Evolutionary conservation across 2,113 vertebrate genomes (phyloP).

Genomic region (Pyxicephalus adspersus): DNA sequence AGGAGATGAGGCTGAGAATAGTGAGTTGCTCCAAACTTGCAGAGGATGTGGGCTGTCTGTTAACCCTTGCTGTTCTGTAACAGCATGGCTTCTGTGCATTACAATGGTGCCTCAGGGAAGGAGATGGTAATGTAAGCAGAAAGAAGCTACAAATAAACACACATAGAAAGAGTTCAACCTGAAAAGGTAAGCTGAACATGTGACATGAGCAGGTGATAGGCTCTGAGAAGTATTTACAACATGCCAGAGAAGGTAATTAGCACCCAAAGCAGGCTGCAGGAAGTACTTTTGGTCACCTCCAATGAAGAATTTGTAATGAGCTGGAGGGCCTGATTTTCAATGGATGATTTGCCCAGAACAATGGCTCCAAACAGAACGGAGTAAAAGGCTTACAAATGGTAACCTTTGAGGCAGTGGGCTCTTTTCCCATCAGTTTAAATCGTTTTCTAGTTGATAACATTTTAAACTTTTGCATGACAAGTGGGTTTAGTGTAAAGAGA

Average conservation of each 20-base stretch:
- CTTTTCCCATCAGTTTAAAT: conserved; percentile 76
- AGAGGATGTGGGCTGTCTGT: conserved; percentile 31
- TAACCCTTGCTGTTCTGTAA: conserved; percentile 21
- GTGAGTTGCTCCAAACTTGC: conserved; percentile 17
- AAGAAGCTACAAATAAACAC: conserved; percentile 32
- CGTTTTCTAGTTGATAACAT: conserved; percentile 64
- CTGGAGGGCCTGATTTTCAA: conserved; percentile 83
- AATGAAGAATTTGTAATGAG: conserved; percentile 83
- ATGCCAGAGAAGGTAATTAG: conserved; percentile 74
- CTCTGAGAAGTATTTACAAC: conserved; percentile 66
- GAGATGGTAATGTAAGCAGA: conserved; percentile 54
- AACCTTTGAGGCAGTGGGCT: conserved; percentile 81
- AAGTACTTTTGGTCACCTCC: conserved; percentile 83
- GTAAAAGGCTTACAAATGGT: conserved; percentile 75
- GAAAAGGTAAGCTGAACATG: conserved; percentile 56
- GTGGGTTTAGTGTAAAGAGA: conserved; percentile 54
- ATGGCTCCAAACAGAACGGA: conserved; percentile 84
- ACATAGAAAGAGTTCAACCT: conserved; percentile 53
- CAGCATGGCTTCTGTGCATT: background rate
- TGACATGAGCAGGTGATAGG: conserved; percentile 48
- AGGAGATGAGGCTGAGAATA: conserved; percentile 21
- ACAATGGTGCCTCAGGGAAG: conserved; percentile 10
- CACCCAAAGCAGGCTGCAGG: conserved; percentile 69
- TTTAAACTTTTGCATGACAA: conserved; percentile 61
- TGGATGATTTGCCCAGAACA: conserved; percentile 89